Base-by-base conservation (phyloP, 1,140 invertebrate genomes). In the Diuraphis noxia region DNA sequence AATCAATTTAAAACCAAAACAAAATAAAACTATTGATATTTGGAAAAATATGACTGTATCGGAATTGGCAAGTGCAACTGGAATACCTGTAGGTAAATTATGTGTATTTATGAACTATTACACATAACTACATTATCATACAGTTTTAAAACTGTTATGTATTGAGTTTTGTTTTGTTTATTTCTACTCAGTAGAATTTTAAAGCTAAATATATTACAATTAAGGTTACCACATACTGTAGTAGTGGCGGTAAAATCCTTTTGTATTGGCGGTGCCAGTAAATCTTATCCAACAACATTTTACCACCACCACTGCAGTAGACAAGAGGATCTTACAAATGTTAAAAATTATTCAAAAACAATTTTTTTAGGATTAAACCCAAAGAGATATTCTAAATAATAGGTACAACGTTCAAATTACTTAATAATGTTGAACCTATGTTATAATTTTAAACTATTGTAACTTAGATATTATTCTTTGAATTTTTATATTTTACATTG, bases 21-120 rank as follows among this genome's bases (percentile, higher is more conserved):
- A 93, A 92, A 93, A 92, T 8, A 93, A 94, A 92, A 93, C 96
- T 30, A 93, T 96, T 13, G 95, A 95, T 90, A 94, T 98, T 92
- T 98, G 97, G 97, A 94, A 95, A 86, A 95, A 96, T 93, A 98
- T 98, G 95, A 97, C 96, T 23, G 95, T 98, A 1, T 92, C 93
- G 82, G 96, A 98, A 93, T 94, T 98, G 92, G 96, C 97, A 40
- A 93, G 95, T 88, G 94, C 95, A 1, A 92, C 96, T 25, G 93
- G 95, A 36, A 94, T 92, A 93, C 92, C 93, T 92, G 89, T 93
- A 91, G 94, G 94, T 94, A 92, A 92, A 91, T 86, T 43, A 82
- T 63, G 2, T 30, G 1, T 86, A 49, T 86, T 43, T 6, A 86
- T 52, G 21, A 49, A 3, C 21, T 36, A 86, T 23, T 49, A 86